Conservation (phyloP, 2,113 vertebrate genomes). For the Microtus oregoni region DNA sequence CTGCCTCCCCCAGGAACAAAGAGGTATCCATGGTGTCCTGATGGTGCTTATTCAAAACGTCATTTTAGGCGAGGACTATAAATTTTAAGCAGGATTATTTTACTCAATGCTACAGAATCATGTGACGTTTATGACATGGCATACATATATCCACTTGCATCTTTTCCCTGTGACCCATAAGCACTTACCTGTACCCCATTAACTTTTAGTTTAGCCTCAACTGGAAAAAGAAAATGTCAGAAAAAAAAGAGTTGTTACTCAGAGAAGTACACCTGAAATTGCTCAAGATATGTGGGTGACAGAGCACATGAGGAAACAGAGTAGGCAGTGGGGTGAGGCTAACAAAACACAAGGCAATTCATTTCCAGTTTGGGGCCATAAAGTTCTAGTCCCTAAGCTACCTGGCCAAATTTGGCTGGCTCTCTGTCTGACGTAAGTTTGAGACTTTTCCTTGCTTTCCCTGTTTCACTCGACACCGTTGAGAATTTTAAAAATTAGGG, state of each 20-base stretch:
- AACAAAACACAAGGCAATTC: rapidly evolving
- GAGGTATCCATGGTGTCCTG: rapidly evolving
- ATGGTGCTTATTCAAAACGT: not conserved
- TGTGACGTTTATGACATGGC: not conserved
- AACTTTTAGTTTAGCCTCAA: not conserved
- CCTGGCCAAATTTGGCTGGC: not conserved
- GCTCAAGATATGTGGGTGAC: not conserved
- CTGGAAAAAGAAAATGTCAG: not conserved
- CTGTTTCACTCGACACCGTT: not conserved
- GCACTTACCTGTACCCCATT: not conserved
- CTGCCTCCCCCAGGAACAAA: not conserved
- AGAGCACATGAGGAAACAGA: not conserved
- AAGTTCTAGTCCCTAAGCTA: not conserved
- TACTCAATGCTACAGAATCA: not conserved
- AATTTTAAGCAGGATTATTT: not conserved
- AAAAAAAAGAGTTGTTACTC: not conserved
- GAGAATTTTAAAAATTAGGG: not conserved
- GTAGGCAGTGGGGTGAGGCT: not conserved
- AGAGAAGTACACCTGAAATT: not conserved
- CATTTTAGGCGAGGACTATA: not conserved
- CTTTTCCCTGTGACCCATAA: not conserved
- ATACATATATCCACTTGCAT: not conserved
- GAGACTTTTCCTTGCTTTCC: not conserved
- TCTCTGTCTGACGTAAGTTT: not conserved
- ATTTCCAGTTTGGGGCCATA: not conserved